Base-by-base conservation (phyloP, 2,797 vertebrate species). In the Rhinichthys osculus region DNA sequence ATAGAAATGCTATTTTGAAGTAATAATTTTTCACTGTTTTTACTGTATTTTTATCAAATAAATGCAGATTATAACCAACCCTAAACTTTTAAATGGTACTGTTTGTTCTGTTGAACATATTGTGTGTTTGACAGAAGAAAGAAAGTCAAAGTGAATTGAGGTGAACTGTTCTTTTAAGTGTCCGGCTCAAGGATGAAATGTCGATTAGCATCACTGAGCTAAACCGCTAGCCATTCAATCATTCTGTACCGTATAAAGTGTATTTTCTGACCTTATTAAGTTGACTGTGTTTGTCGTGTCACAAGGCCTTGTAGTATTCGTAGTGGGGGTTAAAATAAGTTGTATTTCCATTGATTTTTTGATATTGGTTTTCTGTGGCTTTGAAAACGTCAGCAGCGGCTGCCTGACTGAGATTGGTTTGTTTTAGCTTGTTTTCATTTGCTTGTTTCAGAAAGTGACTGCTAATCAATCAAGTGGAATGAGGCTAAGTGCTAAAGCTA, bases 261-360 rank as follows among this genome's bases (percentile, higher is more conserved):
- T 77, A 44, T 38, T 40, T 69, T 85, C 52, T 54, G 77, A 87
- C 40, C 47, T 27, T 73, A 70, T 83, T 66, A 82, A 70, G 66
- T 78, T 38, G 71, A 57, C 66, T 13, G 62, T 77, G 57, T 83
- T 76, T 71, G 59, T 83, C 9, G 23, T 69, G 64, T 67, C 73
- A 44, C 38, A 9, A 52, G 42, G 62, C 5, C 40, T 62, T 19
- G 72, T 47, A 30, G 66, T 82, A 33, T 85, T 86, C 82, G 30
- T 80, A 40, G 17, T 33, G 16, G 69, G 47, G 74, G 88, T 91
- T 91, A 89, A 92, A 92, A 90, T 88, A 88, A 88, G 67, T 90
- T 82, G 78, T 83, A 86, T 87, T 90, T 90, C 83, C 79, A 90
- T 89, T 91, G 91, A 93, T 92, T 88, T 19, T 90, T 90, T 27